Base-by-base conservation (phyloP, 1,140 invertebrate genomes). In the Maconellicoccus hirsutus region DNA sequence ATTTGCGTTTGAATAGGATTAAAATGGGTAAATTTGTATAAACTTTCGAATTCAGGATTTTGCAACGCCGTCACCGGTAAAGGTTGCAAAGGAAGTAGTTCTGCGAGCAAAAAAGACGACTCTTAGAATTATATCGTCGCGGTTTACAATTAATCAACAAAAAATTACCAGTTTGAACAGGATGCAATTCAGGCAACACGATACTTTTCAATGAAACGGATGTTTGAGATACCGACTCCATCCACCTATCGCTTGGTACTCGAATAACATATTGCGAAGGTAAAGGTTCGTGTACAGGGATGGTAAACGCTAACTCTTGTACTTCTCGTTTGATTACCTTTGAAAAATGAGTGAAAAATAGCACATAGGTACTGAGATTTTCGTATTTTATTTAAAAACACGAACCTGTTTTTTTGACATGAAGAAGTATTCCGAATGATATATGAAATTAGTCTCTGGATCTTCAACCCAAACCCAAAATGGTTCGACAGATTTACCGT, bases 381-480 rank as follows among this genome's bases (percentile, higher is more conserved):
- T 14, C 59, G 21, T 1, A 42, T 26, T 70, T 25, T 0, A 73
- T 59, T 59, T 71, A 14, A 74, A 38, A 7, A 69, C 66, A 29
- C 29, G n/a, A 22, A 95, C 92, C 83, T 92, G 88, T 82, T 93
- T 93, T 80, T 90, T 91, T 19, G 89, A 91, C 0, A 98, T 79
- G 14, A 91, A 84, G 78, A 98, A 93, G 76, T 92, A 90, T 78
- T 99, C 98, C 70, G 91, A 90, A 82, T 99, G 97, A 79, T 98
- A 96, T 77, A 99, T 98, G 74, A 87, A 88, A 79, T 98, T 94
- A 72, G 84, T 91, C 14, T 93, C 90, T 0, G 94, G 89, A 81
- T 99, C 95, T 81, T 98, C 96, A 16, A 99, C 89, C 94, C 96
- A 98, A 70, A 99, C 87, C 92, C 94, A 98, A 80, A 98, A 99